These are phyloP conservation scores for Ailurus styani DNA, from an alignment of 2,113 vertebrate species.

Conservation along the genomic window DNA sequence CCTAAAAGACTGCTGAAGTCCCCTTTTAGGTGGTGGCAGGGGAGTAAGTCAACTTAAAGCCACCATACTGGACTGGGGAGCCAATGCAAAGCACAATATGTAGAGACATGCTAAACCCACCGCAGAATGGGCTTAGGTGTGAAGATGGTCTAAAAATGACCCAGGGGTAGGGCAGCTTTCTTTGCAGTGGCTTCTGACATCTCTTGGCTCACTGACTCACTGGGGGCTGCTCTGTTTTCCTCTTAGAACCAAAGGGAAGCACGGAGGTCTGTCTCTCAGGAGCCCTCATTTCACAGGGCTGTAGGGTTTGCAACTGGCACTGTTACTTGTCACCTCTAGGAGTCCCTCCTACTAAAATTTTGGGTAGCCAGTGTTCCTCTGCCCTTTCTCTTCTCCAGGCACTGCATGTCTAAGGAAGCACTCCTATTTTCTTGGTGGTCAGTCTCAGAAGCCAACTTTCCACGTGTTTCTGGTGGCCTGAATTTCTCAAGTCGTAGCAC, in stretches of 20 bases:
- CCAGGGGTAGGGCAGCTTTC: background rate
- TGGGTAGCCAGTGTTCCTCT: background rate
- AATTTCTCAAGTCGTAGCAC: background rate
- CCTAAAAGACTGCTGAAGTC: background rate
- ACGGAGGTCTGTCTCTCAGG: background rate
- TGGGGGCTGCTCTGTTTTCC: background rate
- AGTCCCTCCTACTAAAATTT: background rate
- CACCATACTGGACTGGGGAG: background rate
- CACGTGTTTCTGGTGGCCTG: background rate
- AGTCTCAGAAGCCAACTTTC: background rate
- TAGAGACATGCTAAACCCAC: background rate
- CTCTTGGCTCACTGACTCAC: background rate
- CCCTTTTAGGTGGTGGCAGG: background rate
- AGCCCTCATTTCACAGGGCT: background rate
- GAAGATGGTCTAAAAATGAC: background rate
- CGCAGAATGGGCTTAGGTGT: background rate
- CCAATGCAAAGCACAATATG: background rate
- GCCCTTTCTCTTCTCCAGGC: background rate
- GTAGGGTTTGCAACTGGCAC: background rate
- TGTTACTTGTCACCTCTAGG: background rate
- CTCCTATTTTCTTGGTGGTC: background rate
- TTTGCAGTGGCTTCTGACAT: background rate
- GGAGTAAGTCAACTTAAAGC: background rate
- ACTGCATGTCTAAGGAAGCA: background rate
- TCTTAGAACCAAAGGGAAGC: background rate